Evolutionary conservation across 2,797 vertebrate genomes (phyloP).

Genomic region (Typhlichthys eigenmanni): DNA sequence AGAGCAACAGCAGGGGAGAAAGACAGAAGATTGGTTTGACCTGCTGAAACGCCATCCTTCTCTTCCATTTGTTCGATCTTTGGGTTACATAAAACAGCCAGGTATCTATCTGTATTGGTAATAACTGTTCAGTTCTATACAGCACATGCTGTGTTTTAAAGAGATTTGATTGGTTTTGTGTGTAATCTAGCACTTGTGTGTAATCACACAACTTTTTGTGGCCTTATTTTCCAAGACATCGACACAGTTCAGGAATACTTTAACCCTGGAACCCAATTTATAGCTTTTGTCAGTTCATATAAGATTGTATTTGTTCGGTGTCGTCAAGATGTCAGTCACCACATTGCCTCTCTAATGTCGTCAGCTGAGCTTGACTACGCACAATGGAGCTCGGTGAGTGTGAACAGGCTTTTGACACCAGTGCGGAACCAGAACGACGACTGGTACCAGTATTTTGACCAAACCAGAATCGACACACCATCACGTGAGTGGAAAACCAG

Average conservation of each 20-base stretch:
- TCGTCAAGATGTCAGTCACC: constrained; percentile 1
- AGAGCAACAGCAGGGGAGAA: constrained; percentile 8
- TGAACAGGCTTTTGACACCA: constrained; percentile 45
- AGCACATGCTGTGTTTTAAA: background rate
- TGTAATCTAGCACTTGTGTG: constrained; percentile 1
- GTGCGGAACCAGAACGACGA: constrained; percentile 56
- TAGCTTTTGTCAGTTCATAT: constrained; percentile 5
- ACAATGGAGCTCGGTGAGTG: constrained; percentile 22
- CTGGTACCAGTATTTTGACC: constrained; percentile 70
- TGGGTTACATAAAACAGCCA: constrained; percentile 51
- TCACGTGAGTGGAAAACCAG: constrained; percentile 53
- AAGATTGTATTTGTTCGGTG: constrained; percentile 9
- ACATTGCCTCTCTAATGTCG: constrained; percentile 35
- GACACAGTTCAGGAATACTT: background rate
- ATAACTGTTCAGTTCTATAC: background rate
- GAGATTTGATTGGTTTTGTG: background rate
- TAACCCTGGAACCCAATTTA: background rate
- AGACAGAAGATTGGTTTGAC: constrained; percentile 54
- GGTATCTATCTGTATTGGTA: constrained; percentile 51
- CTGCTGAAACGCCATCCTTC: constrained; percentile 42
- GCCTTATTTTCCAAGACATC: background rate
- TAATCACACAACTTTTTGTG: background rate
- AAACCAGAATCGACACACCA: constrained; percentile 17
- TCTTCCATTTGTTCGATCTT: constrained; percentile 43
- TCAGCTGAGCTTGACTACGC: constrained; percentile 53